These are phyloP conservation scores for human DNA, from an alignment of 2,113 vertebrate genomes.

Conservation along the genomic window GRCh38 chr1:23338501-23339000, in stretches of 20 bases:
- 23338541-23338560: slow-evolving; percentile 98
- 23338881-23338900: slow-evolving; percentile 42
- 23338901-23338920: slow-evolving; percentile 68
- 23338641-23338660: slow-evolving; percentile 67
- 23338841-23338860: neutral
- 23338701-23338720: slow-evolving; percentile 72
- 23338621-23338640: slow-evolving; percentile 85
- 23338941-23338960: slow-evolving; percentile 76
- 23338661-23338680: slow-evolving; percentile 76
- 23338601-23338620: slow-evolving; percentile 91
- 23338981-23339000: slow-evolving; percentile 52
- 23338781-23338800: slow-evolving; percentile 81
- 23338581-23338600: slow-evolving; percentile 97
- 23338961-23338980: slow-evolving; percentile 50
- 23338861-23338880: slow-evolving; percentile 63
- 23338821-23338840: slow-evolving; percentile 4
- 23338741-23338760: slow-evolving; percentile 76
- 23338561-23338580: slow-evolving; percentile 97
- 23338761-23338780: slow-evolving; percentile 71
- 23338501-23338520: slow-evolving; percentile 98
- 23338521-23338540: slow-evolving; percentile 97
- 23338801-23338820: slow-evolving; percentile 72
- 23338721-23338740: slow-evolving; percentile 71
- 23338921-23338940: slow-evolving; percentile 73
- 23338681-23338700: slow-evolving; percentile 73